Evolutionary conservation across 2,797 vertebrate species (phyloP).

Genomic region (Chelmon rostratus): DNA sequence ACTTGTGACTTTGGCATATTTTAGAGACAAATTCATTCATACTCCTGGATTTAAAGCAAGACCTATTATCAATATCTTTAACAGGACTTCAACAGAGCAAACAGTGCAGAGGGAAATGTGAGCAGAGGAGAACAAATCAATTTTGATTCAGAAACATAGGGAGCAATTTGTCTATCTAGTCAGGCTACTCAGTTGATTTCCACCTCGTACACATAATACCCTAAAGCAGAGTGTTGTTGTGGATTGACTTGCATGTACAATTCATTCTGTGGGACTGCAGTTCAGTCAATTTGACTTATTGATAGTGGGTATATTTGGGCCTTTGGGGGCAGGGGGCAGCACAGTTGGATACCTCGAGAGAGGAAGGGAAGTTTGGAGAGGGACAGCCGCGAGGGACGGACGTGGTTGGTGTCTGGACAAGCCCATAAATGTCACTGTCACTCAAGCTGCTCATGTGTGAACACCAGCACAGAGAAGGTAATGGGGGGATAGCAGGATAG

Average conservation of each 20-base stretch:
- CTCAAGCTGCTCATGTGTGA: constrained; percentile 76
- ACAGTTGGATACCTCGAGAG: constrained; percentile 54
- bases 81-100: constrained; percentile 15
- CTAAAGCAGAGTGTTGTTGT: constrained; percentile 30
- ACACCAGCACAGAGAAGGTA: constrained; percentile 45
- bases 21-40: constrained; percentile 33
- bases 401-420: constrained; percentile 50
- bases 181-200: constrained; percentile 5
- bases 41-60: constrained; percentile 10
- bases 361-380: neutral
- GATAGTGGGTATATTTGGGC: constrained; percentile 49
- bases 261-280: constrained; percentile 43
- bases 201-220: constrained; percentile 18
- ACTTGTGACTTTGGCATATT: constrained; percentile 42
- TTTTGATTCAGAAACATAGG: neutral
- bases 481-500: constrained; percentile 33
- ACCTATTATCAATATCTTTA: constrained; percentile 5
- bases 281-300: constrained; percentile 63
- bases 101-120: constrained; percentile 9
- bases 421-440: constrained; percentile 78
- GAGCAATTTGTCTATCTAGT: too few species aligned
- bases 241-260: constrained; percentile 39
- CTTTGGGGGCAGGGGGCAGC: constrained; percentile 29
- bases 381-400: constrained; percentile 51
- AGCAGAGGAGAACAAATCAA: constrained; percentile 11